phyloP scores from a whole-genome alignment of 1,140 invertebrate species.

The Anoplolepis gracilipes region DNA sequence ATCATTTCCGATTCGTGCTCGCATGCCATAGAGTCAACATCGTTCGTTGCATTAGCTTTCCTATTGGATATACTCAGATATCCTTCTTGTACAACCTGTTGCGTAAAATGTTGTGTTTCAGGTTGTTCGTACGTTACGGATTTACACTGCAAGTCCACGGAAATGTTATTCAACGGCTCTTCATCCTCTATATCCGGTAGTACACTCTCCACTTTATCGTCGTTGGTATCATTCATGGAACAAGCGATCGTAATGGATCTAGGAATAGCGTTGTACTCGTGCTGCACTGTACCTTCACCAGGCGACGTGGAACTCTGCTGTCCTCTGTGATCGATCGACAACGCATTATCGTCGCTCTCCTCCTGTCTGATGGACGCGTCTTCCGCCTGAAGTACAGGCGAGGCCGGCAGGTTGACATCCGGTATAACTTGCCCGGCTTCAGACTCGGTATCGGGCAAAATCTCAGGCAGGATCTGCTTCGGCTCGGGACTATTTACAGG shows the following conservation, averaged over 20 bases:
- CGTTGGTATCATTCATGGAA: conserved; percentile 46
- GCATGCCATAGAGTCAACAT: conserved; percentile 12
- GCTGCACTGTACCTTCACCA: conserved; percentile 57
- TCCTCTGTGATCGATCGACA: conserved; percentile 70
- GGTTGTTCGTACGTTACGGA: conserved; percentile 66
- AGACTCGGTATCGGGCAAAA: conserved; percentile 69
- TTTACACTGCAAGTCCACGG: conserved; percentile 60
- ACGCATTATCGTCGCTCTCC: conserved; percentile 46
- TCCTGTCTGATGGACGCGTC: conserved; percentile 47
- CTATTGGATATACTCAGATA: conserved; percentile 62
- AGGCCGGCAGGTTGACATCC: conserved; percentile 75
- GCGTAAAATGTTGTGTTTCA: conserved; percentile 59
- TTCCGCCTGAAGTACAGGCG: conserved; percentile 50
- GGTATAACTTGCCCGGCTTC: conserved; percentile 76
- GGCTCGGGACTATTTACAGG: conserved; percentile 72
- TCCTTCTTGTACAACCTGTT: conserved; percentile 4
- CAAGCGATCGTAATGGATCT: conserved; percentile 67
- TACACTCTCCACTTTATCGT: conserved; percentile 77
- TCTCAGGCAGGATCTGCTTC: conserved; percentile 77
- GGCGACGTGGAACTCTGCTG: conserved; percentile 65
- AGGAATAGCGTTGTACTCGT: conserved; percentile 67
- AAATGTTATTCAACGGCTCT: conserved; percentile 26
- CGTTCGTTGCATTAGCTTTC: conserved; percentile 20
- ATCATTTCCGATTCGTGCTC: conserved; percentile 52
- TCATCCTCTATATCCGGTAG: conserved; percentile 78